Percentiles rank a stretch among this genome's conserved stretches.
These are phyloP conservation scores for Eonycteris spelaea DNA, from an alignment of 2,113 vertebrate species.

Conservation along the genomic window DNA sequence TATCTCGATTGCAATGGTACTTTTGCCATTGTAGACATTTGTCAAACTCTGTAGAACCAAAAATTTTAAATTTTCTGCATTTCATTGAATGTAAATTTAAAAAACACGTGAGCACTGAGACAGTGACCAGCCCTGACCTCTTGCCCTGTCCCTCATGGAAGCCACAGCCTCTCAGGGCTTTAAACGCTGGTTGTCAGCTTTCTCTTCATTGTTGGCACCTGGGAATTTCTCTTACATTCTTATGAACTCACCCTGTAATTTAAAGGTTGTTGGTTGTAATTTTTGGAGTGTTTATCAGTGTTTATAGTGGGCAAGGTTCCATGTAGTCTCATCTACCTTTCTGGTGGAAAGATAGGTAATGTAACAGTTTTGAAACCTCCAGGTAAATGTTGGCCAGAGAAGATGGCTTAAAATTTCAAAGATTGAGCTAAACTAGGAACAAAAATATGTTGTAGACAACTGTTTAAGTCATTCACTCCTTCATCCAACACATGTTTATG, in stretches of 20 bases:
- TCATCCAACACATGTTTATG: background rate
- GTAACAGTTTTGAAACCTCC: background rate
- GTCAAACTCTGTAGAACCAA: background rate
- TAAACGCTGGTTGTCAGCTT: background rate
- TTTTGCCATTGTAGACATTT: background rate
- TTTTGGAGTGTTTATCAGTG: background rate
- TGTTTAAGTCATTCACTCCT: background rate
- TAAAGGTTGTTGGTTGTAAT: background rate
- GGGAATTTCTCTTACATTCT: background rate
- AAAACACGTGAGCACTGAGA: background rate
- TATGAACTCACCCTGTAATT: background rate
- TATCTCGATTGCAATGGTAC: background rate
- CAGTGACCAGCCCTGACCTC: rapidly evolving
- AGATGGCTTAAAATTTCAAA: background rate
- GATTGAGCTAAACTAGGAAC: background rate
- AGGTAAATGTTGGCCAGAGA: background rate
- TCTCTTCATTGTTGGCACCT: background rate
- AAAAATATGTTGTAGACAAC: background rate
- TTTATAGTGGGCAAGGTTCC: background rate
- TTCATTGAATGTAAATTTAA: background rate
- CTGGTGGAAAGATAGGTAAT: background rate
- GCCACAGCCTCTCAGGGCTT: background rate
- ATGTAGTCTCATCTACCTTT: background rate
- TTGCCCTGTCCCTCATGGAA: background rate
- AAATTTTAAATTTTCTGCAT: background rate